Evolutionary conservation across 1,140 invertebrate species (phyloP), one percentile per base, ranked within the genome.

Genomic region (Dolichoris vasculosae): DNA sequence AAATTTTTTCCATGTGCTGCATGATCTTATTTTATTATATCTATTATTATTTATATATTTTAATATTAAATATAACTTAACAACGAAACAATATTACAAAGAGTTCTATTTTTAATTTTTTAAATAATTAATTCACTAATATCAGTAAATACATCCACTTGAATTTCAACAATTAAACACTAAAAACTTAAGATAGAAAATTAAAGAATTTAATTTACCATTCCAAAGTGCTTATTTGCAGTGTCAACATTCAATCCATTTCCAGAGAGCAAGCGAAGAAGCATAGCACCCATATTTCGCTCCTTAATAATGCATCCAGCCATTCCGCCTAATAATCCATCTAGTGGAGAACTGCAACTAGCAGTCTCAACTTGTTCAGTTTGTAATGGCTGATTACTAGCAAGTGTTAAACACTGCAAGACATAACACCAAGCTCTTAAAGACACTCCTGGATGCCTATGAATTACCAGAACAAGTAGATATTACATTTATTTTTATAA

Each of bases 401-500:
- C 94, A 6, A 95, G 88, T 40, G 94, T 94, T 73, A 96, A 91
- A 85, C 95, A 95, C 88, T 96, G 95, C 67, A 97, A 95, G 13
- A 95, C 95, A 63, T 96, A 93, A 86, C 95, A 96, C 96, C 96
- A 97, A 7, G 96, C 96, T 48, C 96, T 94, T 13, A 97, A 92
- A 59, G 96, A 96, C 64, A 97, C 94, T 77, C 95, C 95, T 35
- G 95, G 95, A 88, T 95, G 94, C 94, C 94, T 94, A 82, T 17
- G 87, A 83, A 63, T 83, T 87, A 86, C 73, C 40, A 83, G 78
- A 84, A 86, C 38, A 20, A 73, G 9, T 30, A 6, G 43, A 7
- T 46, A 46, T n/a, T n/a, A 59, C 17, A 20, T 63, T 30, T n/a
- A 63, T 63, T n/a, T 63, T 63, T n/a, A 1, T 30, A 63, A 63